Percentiles rank a stretch among this genome's conserved stretches.
Conservation (phyloP, 2,888 invertebrate species). For the Sarcophaga caerulescens region DNA sequence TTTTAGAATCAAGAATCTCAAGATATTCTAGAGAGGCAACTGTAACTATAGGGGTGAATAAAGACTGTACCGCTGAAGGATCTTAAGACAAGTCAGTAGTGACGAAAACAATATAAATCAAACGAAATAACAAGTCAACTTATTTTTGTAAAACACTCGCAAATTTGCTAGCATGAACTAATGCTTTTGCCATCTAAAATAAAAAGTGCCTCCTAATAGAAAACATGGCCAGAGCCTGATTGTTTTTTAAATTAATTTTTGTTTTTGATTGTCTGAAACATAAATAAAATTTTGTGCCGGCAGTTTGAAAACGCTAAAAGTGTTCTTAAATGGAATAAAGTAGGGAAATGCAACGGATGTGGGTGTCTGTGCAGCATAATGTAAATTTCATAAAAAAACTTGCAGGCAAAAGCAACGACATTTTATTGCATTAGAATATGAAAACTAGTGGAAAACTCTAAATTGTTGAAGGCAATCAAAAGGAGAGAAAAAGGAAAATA, state of each 20-base stretch:
- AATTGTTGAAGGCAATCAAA: background rate
- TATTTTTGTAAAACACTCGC: too few species aligned
- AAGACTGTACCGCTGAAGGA: too few species aligned
- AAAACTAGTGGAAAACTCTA: background rate
- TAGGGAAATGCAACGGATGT: slow-evolving; percentile 41
- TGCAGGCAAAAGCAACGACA: background rate
- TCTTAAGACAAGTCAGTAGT: too few species aligned
- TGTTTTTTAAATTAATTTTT: background rate
- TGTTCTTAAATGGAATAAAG: background rate
- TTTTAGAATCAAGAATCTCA: too few species aligned
- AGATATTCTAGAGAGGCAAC: too few species aligned
- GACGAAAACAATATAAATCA: too few species aligned
- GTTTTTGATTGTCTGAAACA: background rate
- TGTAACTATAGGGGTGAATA: too few species aligned
- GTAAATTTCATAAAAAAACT: slow-evolving; percentile 34
- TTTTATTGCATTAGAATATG: background rate
- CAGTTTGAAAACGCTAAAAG: background rate
- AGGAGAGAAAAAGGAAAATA: background rate
- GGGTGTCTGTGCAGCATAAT: slow-evolving; percentile 39
- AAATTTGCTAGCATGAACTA: too few species aligned
- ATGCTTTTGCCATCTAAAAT: background rate
- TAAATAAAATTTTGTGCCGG: background rate
- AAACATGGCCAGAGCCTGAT: background rate
- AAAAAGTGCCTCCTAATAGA: background rate
- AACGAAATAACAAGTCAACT: too few species aligned